Base-by-base conservation (phyloP, 1,140 invertebrate species). In the Scaptodrosophila lebanonensis region DNA sequence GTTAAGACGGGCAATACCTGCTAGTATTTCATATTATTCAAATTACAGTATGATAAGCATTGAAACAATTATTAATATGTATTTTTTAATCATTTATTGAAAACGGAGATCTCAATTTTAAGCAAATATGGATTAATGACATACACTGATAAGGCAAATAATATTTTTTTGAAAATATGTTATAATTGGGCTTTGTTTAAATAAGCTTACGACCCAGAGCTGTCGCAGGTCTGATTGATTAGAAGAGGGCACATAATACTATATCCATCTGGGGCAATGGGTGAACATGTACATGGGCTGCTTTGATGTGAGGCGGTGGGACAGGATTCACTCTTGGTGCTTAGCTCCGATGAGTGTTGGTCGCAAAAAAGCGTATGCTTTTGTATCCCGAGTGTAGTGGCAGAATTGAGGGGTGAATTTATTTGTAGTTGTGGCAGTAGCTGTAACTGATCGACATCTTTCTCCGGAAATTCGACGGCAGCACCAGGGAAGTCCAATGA, bases 401-500 rank as follows among this genome's bases (percentile, higher is more conserved):
- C 15, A 70, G 33, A 30, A 52, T 56, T 59, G 0, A 29, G 5
- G 1, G 54, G 50, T 1, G 54, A 51, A 11, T 11, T 39, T 30
- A 62, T 61, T 1, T 59, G 58, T 17, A 36, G 17, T 5, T 62
- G 48, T 2, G 65, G 56, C 13, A 83, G 9, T 5, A 79, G 40
- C 12, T 83, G 63, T 16, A 75, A 20, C 33, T 82, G 43, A 62
- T 69, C 73, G 22, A 54, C 66, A 18, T 85, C 65, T 5, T 47
- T 64, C 43, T 85, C 66, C 0, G 61, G 39, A 44, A 94, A 87
- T 67, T 93, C 91, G 0, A 95, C 91, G 40, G 92, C 92, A 1
- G 92, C 89, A 3, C 91, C 75, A 0, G 95, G 95, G 12, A 92
- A 90, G 75, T 96, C 95, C 2, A 96, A 86, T 72, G 93, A 94